Evolutionary conservation across 1,140 invertebrate genomes (phyloP).

Genomic region (Drosophila sp.): DNA sequence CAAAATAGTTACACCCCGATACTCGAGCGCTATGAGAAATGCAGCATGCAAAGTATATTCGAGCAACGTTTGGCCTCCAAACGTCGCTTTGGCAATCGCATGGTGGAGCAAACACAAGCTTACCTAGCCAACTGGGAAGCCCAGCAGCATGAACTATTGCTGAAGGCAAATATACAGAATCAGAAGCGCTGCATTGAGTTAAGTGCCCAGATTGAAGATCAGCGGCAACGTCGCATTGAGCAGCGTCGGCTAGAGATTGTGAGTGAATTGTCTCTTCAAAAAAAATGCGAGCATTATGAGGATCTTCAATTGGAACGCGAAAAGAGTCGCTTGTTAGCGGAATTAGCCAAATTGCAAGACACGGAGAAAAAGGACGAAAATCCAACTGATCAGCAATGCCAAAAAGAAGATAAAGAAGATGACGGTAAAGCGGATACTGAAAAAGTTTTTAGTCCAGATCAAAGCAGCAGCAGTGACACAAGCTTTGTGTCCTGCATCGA

Average conservation of each 20-base stretch:
- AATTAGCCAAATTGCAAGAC: slow-evolving; percentile 14
- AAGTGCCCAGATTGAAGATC: slow-evolving; percentile 43
- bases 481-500: slow-evolving; percentile 58
- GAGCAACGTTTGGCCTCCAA: slow-evolving; percentile 44
- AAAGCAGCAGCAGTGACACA: slow-evolving; percentile 41
- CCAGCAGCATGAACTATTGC: slow-evolving; percentile 23
- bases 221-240: slow-evolving; percentile 53
- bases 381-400: background rate
- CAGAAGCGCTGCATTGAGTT: slow-evolving; percentile 47
- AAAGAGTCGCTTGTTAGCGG: slow-evolving; percentile 21
- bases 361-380: background rate
- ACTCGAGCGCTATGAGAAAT: slow-evolving; percentile 33
- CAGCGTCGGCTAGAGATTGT: slow-evolving; percentile 50
- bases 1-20: slow-evolving; percentile 34
- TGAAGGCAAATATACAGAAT: slow-evolving; percentile 45
- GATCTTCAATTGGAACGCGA: slow-evolving; percentile 33
- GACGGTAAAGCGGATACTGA: background rate
- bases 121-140: slow-evolving; percentile 60
- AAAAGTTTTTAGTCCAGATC: slow-evolving; percentile 34
- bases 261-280: slow-evolving; percentile 41
- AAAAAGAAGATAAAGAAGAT: background rate
- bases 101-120: slow-evolving; percentile 43
- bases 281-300: slow-evolving; percentile 53
- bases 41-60: slow-evolving; percentile 47
- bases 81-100: slow-evolving; percentile 43